These are phyloP conservation scores for Caenorhabditis remanei DNA, from an alignment of 1,140 invertebrate genomes.

Conservation along the genomic window DNA sequence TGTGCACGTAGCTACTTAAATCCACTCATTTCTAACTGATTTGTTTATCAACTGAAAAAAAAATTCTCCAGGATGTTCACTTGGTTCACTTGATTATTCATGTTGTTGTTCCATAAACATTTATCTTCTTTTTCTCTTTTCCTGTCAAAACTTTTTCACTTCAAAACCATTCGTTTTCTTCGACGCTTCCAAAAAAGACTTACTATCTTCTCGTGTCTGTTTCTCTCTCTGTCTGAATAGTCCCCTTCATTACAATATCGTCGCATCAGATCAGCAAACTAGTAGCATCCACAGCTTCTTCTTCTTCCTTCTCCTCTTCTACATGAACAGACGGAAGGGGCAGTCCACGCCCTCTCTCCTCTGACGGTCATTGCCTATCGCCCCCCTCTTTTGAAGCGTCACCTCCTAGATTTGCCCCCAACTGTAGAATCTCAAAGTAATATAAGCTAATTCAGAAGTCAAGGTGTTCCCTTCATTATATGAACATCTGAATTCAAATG, in stretches of 20 bases:
- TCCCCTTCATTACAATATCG: constrained; percentile 55
- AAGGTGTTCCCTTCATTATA: constrained; percentile 7
- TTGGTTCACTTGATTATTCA: neutral
- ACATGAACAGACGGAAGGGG: constrained; percentile 15
- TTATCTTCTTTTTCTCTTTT: constrained; percentile 17
- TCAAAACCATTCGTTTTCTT: constrained; percentile 8
- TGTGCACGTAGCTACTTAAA: no score
- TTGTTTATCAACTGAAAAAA: neutral
- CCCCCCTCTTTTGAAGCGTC: constrained; percentile 39
- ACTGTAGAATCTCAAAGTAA: neutral
- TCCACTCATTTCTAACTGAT: no score
- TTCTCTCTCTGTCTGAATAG: neutral
- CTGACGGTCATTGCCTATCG: constrained; percentile 46
- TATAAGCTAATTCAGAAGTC: constrained; percentile 29
- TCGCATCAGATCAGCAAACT: constrained; percentile 50
- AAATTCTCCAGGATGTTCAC: neutral
- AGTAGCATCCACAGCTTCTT: constrained; percentile 55
- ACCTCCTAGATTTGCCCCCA: constrained; percentile 31
- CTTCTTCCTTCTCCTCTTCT: constrained; percentile 8
- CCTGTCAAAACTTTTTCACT: constrained; percentile 11
- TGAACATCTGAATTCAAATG: constrained; percentile 43
- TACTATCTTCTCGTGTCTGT: constrained; percentile 8
- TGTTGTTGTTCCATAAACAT: constrained; percentile 47
- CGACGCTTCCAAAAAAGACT: constrained; percentile 42
- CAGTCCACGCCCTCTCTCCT: constrained; percentile 46